Base-by-base conservation (phyloP, 2,888 invertebrate genomes). In the Dynastes maya region DNA sequence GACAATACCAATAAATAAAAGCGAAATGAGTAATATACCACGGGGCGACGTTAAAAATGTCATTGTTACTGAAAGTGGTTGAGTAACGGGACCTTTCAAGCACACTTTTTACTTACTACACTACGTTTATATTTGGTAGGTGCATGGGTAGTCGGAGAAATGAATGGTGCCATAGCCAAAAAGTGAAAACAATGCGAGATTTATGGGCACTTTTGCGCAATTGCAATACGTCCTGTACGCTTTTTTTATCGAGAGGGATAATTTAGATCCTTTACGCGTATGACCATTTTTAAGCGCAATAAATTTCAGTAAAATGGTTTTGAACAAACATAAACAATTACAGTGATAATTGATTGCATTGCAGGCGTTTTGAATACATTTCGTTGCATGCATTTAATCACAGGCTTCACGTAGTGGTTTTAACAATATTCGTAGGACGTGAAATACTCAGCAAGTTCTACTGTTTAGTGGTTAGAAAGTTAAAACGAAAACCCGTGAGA, bases 161-260 rank as follows among this genome's bases (percentile, higher is more conserved):
- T 58, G 40, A 72, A 72, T 61, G 72, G 58, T 40, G 27, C 37
- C 61, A 11, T 72, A 16, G 40, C 45, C 61, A 72, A 72, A 72
- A 58, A 72, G 72, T 72, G 72, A 72, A 72, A 72, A 72, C 72
- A 72, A 72, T 72, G 72, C 40, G 27, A 72, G 53, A 72, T 72
- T 58, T 72, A 72, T 11, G 72, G 61, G 45, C 37, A 22, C 27
- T 72, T 72, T 58, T 72, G 22, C 37, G 40, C 71, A 9, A 13
- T 9, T n/a, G n/a, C 27, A 22, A 11, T 40, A 58, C 5, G 40
- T 37, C 45, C 72, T 11, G 27, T 61, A 72, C 58, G 61, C 9
- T 45, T 13, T 71, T 32, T 61, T 61, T 29, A 45, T 40, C 16
- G 1, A 8, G 11, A 45, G 45, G 22, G 45, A 61, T 72, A 72